Percentiles rank a stretch among this genome's conserved stretches.
phyloP scores from a whole-genome alignment of 1,140 invertebrate species.

The Drosophila persimilis region DNA sequence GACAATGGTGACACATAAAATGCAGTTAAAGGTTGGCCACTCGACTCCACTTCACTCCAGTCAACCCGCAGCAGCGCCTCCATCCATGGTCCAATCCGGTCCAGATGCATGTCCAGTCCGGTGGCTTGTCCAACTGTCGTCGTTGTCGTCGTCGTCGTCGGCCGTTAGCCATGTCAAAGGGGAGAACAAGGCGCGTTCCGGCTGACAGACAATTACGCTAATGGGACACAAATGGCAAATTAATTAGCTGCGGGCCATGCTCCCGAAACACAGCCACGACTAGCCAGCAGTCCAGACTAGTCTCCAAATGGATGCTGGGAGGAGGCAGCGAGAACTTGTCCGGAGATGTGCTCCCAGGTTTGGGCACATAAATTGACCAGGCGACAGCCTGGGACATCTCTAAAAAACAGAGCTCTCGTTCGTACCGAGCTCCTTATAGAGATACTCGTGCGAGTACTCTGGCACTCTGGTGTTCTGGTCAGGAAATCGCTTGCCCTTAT shows the following conservation, averaged over 20 bases:
- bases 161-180: conserved; percentile 68
- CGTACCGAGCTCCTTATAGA: no score
- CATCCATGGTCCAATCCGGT: conserved; percentile 1
- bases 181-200: conserved; percentile 63
- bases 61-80: no score
- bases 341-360: conserved; percentile 8
- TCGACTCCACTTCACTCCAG: not conserved
- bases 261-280: conserved; percentile 7
- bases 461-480: not conserved
- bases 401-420: no score
- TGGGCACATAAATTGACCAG: not conserved
- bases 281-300: no score
- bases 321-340: conserved; percentile 20
- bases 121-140: conserved; percentile 29
- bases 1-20: conserved; percentile 70
- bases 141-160: conserved; percentile 21
- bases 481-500: not conserved
- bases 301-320: conserved; percentile 16
- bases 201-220: conserved; percentile 81
- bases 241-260: conserved; percentile 69
- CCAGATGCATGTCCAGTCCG: conserved; percentile 20
- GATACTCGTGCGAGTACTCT: no score
- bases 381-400: not conserved
- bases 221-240: conserved; percentile 82
- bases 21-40: conserved; percentile 69